These are phyloP conservation scores for Puffinus mauretanicus DNA, from an alignment of 2,113 vertebrate genomes.

Conservation along the genomic window DNA sequence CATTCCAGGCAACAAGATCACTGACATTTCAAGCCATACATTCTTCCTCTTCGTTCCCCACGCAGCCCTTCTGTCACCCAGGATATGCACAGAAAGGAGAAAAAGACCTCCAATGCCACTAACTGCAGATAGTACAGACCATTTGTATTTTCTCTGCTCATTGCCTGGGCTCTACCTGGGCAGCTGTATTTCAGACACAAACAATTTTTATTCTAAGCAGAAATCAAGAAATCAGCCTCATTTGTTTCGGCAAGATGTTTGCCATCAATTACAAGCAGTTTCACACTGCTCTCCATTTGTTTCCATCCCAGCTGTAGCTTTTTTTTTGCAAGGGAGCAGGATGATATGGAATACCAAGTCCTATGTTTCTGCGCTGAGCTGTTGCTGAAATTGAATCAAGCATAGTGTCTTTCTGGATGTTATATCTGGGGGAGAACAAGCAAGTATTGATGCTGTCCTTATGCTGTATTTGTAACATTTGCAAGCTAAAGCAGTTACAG, in stretches of 20 bases:
- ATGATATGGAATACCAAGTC: not conserved
- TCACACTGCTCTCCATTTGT: not conserved
- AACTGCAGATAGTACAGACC: not conserved
- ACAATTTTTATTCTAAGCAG: not conserved
- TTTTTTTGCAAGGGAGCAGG: not conserved
- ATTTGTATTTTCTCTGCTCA: not conserved
- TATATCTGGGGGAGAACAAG: not conserved
- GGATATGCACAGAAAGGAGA: not conserved
- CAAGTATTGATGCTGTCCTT: not conserved
- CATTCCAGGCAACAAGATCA: not conserved
- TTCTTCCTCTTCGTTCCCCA: not conserved
- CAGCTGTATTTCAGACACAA: not conserved
- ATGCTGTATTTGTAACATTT: not conserved
- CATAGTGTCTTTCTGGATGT: not conserved
- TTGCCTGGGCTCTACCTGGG: not conserved
- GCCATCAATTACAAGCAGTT: not conserved
- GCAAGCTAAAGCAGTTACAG: not conserved
- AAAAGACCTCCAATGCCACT: not conserved
- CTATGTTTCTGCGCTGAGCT: not conserved
- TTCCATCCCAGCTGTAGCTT: not conserved
- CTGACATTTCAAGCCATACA: not conserved
- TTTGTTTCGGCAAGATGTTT: constrained; percentile 1
- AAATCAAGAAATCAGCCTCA: not conserved
- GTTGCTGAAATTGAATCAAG: not conserved
- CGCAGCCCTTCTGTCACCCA: not conserved